phyloP scores from a whole-genome alignment of 2,797 vertebrate species.

The Sebastes cheni region DNA sequence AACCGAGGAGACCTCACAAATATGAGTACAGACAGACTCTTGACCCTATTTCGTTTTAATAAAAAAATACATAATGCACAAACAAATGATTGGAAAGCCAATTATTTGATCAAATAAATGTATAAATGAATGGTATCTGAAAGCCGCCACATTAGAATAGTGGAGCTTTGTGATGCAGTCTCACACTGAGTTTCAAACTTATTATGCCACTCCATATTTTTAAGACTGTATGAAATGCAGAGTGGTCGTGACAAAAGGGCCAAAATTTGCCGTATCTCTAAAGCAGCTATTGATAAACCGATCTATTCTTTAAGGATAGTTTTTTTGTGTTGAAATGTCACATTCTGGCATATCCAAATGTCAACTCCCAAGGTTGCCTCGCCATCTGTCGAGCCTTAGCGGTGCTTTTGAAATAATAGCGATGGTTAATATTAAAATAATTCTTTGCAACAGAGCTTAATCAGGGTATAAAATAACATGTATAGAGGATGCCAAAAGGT shows the following conservation, averaged over 20 bases:
- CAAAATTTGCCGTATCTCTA: slow-evolving; percentile 54
- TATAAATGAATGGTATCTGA: slow-evolving; percentile 35
- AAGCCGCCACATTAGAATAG: slow-evolving; percentile 25
- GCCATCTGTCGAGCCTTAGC: slow-evolving; percentile 66
- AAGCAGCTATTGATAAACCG: slow-evolving; percentile 70
- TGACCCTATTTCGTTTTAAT: neutral
- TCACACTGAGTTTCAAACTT: slow-evolving; percentile 36
- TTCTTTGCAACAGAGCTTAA: slow-evolving; percentile 16
- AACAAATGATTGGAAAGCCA: slow-evolving; percentile 15
- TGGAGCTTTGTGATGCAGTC: slow-evolving; percentile 15
- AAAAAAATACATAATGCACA: neutral
- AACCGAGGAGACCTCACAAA: slow-evolving; percentile 8
- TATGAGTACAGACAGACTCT: neutral
- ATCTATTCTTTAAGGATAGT: slow-evolving; percentile 75
- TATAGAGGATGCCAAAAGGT: slow-evolving; percentile 47
- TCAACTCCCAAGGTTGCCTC: slow-evolving; percentile 79
- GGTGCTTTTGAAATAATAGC: slow-evolving; percentile 69
- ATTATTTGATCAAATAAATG: slow-evolving; percentile 23
- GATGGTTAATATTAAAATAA: slow-evolving; percentile 42
- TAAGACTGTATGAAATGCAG: slow-evolving; percentile 39
- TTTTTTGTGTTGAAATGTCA: slow-evolving; percentile 79
- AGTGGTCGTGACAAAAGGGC: slow-evolving; percentile 47
- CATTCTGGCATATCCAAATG: slow-evolving; percentile 83
- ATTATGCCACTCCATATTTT: slow-evolving; percentile 27
- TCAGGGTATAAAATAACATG: slow-evolving; percentile 30